Conservation (phyloP, 2,888 invertebrate species). For the Balanococcus diminutus region DNA sequence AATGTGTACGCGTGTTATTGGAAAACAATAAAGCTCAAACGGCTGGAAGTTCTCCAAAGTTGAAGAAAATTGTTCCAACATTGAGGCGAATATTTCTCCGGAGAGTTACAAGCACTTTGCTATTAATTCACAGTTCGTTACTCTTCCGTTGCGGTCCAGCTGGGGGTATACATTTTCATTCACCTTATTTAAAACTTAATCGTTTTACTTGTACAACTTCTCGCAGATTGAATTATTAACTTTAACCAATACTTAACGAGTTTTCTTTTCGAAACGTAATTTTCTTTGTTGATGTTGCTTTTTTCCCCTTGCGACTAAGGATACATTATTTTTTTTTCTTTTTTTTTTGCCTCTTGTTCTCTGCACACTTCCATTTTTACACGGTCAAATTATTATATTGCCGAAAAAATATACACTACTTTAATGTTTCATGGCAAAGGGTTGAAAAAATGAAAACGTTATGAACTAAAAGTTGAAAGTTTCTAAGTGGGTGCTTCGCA, state of each 20-base stretch:
- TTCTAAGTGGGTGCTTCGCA: background rate
- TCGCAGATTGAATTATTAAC: constrained; percentile 32
- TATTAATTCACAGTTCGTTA: constrained; percentile 54
- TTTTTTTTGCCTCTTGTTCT: background rate
- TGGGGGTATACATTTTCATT: constrained; percentile 37
- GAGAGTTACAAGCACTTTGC: constrained; percentile 53
- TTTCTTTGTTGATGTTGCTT: background rate
- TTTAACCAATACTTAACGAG: constrained; percentile 29
- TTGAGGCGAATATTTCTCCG: constrained; percentile 48
- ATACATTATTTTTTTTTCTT: background rate
- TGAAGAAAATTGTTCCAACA: constrained; percentile 50
- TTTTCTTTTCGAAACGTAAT: background rate
- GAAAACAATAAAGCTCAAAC: constrained; percentile 55
- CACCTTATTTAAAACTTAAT: constrained; percentile 54
- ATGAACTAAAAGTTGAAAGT: background rate
- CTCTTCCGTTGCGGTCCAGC: constrained; percentile 50
- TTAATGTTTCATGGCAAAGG: background rate
- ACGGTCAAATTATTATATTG: background rate
- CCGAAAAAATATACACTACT: background rate
- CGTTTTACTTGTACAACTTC: constrained; percentile 44
- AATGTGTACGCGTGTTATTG: constrained; percentile 52
- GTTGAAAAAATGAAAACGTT: background rate
- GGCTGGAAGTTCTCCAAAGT: constrained; percentile 53
- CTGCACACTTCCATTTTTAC: background rate
- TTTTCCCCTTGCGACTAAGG: background rate